Evolutionary conservation across 2,888 invertebrate species (phyloP), one percentile per base, ranked within the genome.

Genomic region (Pollenia amentaria): DNA sequence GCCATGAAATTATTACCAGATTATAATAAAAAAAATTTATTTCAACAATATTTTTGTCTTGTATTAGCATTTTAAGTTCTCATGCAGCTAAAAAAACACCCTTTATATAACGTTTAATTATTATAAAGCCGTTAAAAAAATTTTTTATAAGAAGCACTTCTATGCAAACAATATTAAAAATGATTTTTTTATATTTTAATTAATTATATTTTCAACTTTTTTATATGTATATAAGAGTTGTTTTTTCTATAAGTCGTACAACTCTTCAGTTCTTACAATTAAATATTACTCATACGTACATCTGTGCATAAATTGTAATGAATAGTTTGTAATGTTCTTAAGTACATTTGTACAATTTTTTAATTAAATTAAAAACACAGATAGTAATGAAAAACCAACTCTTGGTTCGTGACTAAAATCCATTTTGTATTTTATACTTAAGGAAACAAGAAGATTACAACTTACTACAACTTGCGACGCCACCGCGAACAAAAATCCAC

Each of bases 321-420:
- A 84, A 87, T 87, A 76, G 76, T 80, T 84, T 75, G 80, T 67
- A 73, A 77, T 80, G 72, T 65, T 77, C 80, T 84, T 87, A 84
- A 87, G 84, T 84, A 87, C 84, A 78, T 80, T 87, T 87, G 79
- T 80, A 76, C 8, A 79, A 77, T 69, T 72, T 48, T 83, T 86
- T 86, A 83, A 86, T 83, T 86, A 79, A 87, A 87, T 84, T 84
- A 79, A 80, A 87, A 81, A 46, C 53, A 64, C 51, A 64, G 80
- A 87, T 73, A 73, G 78, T 82, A 87, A 81, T 84, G 82, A 76
- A 86, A 79, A 79, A 78, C 72, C 80, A 86, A 57, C 67, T 77
- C 67, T 72, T 81, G 48, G 77, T 84, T 87, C 87, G 87, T 87
- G 87, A 87, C 87, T 87, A 73, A 87, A 84, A 87, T 87, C 70